These are phyloP conservation scores for Platycercus adscitus DNA, from an alignment of 2,113 vertebrate genomes.

Conservation along the genomic window DNA sequence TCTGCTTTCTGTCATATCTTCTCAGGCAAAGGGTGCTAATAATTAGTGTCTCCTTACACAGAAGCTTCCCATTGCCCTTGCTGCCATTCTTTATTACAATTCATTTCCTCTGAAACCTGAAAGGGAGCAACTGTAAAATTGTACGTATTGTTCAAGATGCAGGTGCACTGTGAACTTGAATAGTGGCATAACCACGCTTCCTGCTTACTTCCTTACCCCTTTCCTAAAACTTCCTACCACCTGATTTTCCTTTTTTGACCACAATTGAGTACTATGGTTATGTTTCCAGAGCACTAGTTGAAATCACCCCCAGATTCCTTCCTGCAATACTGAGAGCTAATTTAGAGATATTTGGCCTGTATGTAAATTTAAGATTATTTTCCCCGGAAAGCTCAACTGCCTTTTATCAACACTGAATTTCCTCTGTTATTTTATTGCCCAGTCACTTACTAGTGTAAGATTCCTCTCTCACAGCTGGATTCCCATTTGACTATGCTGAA, in stretches of 20 bases:
- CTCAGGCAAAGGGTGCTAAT: neutral
- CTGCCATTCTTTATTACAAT: neutral
- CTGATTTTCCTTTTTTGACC: neutral
- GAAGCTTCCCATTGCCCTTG: neutral
- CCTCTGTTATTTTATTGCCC: neutral
- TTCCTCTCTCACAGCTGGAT: neutral
- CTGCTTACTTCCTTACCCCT: slow-evolving; percentile 39
- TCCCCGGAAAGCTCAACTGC: neutral
- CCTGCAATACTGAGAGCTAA: neutral
- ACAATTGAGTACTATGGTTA: neutral
- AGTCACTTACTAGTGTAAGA: neutral
- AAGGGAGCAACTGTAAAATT: neutral
- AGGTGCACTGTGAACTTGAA: slow-evolving; percentile 39
- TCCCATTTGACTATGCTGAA: neutral
- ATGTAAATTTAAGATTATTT: neutral
- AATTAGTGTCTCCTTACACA: neutral
- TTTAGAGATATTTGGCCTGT: neutral
- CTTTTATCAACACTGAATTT: neutral
- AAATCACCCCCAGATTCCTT: slow-evolving; percentile 9
- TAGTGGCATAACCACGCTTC: neutral
- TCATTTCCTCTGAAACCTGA: neutral
- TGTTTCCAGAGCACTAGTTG: neutral
- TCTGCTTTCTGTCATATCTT: neutral
- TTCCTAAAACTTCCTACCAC: neutral
- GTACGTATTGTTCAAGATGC: neutral